Evolutionary conservation across 2,888 invertebrate species (phyloP), one percentile per base, ranked within the genome.

Genomic region (Pristionchus fissidentatus): DNA sequence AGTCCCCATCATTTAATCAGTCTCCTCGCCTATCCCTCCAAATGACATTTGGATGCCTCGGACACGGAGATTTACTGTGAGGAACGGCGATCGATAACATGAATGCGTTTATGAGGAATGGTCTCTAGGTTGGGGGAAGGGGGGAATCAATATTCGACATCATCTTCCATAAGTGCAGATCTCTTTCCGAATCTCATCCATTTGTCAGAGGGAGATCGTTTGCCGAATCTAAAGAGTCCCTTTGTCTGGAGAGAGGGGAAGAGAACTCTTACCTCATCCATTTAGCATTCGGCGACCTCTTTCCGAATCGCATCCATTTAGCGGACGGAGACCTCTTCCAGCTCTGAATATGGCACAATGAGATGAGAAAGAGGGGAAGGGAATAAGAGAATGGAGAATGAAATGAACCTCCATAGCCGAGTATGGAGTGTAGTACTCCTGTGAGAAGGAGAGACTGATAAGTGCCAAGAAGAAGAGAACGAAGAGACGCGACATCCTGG

Each of bases 101-200:
- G n/a, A n/a, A n/a, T n/a, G n/a, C n/a, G n/a, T 35, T 13, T 70
- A 70, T 29, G 35, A 15, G 38, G 35, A 29, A 8, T 8, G 38
- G 32, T 10, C 38, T 29, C 7, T 29, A 13, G 15, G 70, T 10
- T 10, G 15, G 29, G 32, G 8, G 32, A n/a, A n/a, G n/a, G n/a
- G n/a, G n/a, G n/a, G n/a, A n/a, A n/a, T n/a, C 38, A 70, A n/a
- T 62, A 62, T 3, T 60, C 82, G 62, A 49, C 38, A n/a, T 22
- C 41, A 55, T 55, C 73, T 5, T 57, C 73, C 55, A 70, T 32
- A n/a, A 15, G n/a, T 32, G 38, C 83, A 13, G 85, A 85, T 46
- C 90, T 85, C 85, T 90, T 90, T 35, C 90, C 90, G 84, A 90
- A 90, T 79, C 90, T 85, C 90, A 90, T n/a, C n/a, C n/a, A n/a